Evolutionary conservation across 2,888 invertebrate genomes (phyloP), one percentile per base, ranked within the genome.

Genomic region (Coecobrya sp.): DNA sequence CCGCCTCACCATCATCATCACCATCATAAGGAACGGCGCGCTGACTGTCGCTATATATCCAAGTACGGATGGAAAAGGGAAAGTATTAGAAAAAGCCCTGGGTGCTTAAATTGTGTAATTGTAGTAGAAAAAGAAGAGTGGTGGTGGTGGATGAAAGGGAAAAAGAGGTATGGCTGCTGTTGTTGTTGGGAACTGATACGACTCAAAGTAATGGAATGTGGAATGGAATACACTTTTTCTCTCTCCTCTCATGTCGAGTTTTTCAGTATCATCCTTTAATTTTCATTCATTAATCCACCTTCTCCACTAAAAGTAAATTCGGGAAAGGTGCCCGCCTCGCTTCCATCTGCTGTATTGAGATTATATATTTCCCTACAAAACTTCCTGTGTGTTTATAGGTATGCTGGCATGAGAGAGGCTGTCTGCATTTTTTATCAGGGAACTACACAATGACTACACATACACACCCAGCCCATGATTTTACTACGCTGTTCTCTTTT

Each of bases 241-340:
- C 45, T 84, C 19, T 82, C 25, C 76, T 49, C 30, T 42, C 13
- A 19, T 65, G 36, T 22, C 42, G 59, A 55, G 13, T 49, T 11
- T 55, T 76, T 76, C 76, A 79, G 79, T 79, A 59, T 79, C 79
- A 79, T 88, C 79, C 88, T 88, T 81, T 79, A 88, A 88, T 88
- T 88, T 88, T 79, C 88, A 81, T 88, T 55, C 79, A 88, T 65
- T 88, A 73, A 88, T 88, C 79, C 88, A 88, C 45, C 76, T 73
- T 79, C 55, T 55, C 52, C n/a, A 45, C 25, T 55, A 79, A 79
- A 55, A 79, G 52, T 79, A 73, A 73, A 45, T 52, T 79, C 30
- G 0, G 55, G 30, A 16, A 30, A 49, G 27, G 49, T 27, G 49
- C 52, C 27, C 62, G 62, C 84, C 84, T 62, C 25, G 25, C 25